Base-by-base conservation (phyloP, 1,140 invertebrate genomes). In the Schlechtendalia chinensis region DNA sequence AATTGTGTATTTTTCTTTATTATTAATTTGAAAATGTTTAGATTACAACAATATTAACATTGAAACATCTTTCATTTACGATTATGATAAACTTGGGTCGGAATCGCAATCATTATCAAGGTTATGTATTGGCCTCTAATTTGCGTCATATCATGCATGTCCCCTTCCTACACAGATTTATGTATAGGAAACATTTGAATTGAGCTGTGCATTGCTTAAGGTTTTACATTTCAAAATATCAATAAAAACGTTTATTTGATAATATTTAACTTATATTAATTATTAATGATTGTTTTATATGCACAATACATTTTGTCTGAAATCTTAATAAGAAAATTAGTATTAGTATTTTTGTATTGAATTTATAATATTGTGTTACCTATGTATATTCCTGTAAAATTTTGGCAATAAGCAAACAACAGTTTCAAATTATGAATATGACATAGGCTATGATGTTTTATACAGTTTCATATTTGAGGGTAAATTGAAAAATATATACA, bases 61-160 rank as follows among this genome's bases (percentile, higher is more conserved):
- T 47, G 56, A 79, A 59, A 79, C 32, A 61, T 77, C n/a, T 77
- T 45, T 77, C 32, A 24, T 77, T 61, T 77, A 59, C 56, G 24
- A 16, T 58, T 50, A 29, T 79, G 75, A 79, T 79, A 79, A 79
- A 79, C 75, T 79, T 63, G 75, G n/a, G 75, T 61, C 45, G 29
- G 58, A 63, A 59, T 79, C 58, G 39, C 58, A 79, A 79, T 79
- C 75, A 79, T 79, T 79, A 79, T 79, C 75, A 79, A 79, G 75
- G 75, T 79, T 79, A 79, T 17, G 17, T 79, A 79, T 79, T 79
- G 75, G 75, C 75, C 75, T 79, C 75, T 79, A 79, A 79, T 63
- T 79, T 79, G 24, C 75, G 75, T 79, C 75, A 79, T 79, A 79
- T 58, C 29, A 75, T 47, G 32, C 56, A n/a, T 39, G 56, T 61